Evolutionary conservation across 1,140 invertebrate genomes (phyloP), one percentile per base, ranked within the genome.

Genomic region (Charaxes varanes): DNA sequence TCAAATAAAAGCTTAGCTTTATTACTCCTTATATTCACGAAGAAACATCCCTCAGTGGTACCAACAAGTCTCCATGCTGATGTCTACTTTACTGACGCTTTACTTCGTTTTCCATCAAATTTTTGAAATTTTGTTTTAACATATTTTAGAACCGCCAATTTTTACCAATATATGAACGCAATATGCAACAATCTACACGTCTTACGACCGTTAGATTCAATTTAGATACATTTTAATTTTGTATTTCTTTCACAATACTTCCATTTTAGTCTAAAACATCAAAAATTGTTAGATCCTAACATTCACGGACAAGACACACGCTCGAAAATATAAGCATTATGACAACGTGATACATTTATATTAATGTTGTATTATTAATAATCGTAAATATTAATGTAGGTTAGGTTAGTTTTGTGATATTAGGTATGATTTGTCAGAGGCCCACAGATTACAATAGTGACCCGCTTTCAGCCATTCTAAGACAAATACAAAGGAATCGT

Each of bases 1-100:
- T 84, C 81, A 85, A 85, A 85, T 85, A 84, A 85, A 85, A 84
- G 81, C 84, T 85, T 85, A 84, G 81, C 84, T 85, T 85, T 85
- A 85, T 85, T 84, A 84, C 74, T 85, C 73, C 71, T 84, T 83
- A 84, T 83, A 78, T 73, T 81, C 72, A 85, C 79, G 82, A 85
- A 83, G 79, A 85, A 84, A 85, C 81, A 80, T 83, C 69, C 83
- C 73, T 83, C 74, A 80, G 74, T 65, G 71, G 67, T 73, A 73
- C 73, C 68, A 83, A 84, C 81, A 84, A 80, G 61, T 74, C 52
- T 64, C 56, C 65, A 63, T 64, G 65, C 59, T 74, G 64, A 72
- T 63, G 49, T 62, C 54, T 52, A 68, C 62, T 69, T 64, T 60
- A 66, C 56, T 71, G 59, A 63, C 59, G 52, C 63, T 63, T 64